phyloP scores from a whole-genome alignment of 2,888 invertebrate genomes.

The Drosophila anomalipes region DNA sequence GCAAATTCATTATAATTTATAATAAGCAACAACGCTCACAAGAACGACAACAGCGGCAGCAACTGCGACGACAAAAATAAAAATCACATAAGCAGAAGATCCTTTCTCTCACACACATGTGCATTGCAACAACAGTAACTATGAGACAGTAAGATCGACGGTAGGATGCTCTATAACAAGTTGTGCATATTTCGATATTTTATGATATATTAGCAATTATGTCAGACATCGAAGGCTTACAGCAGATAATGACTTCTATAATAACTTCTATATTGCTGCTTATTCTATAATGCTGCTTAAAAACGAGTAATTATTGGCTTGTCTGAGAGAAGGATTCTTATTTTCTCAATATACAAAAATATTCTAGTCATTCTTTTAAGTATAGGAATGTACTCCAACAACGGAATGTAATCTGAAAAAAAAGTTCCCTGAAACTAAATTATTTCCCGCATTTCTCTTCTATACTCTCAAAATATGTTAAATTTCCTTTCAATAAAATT shows the following conservation, averaged over 20 bases:
- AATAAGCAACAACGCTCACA: constrained; percentile 79
- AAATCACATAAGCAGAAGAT: constrained; percentile 63
- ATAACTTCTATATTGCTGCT: no score
- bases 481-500: not conserved
- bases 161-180: not conserved
- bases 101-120: constrained; percentile 38
- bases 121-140: constrained; percentile 21
- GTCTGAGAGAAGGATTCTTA: no score
- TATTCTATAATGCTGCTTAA: not conserved
- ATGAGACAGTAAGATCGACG: constrained; percentile 1
- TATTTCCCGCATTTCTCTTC: not conserved
- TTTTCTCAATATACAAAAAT: not conserved
- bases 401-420: not conserved
- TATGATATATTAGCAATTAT: no score
- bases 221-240: no score
- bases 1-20: constrained; percentile 81
- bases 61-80: constrained; percentile 33
- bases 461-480: not conserved
- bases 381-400: no score
- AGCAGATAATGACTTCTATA: not conserved
- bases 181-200: not conserved
- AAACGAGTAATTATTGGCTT: not conserved
- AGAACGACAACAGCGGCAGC: constrained; percentile 58
- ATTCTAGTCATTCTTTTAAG: not conserved
- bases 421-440: not conserved